Evolutionary conservation across 2,797 vertebrate genomes (phyloP), one percentile per base, ranked within the genome.

Genomic region (Vultur gryphus): DNA sequence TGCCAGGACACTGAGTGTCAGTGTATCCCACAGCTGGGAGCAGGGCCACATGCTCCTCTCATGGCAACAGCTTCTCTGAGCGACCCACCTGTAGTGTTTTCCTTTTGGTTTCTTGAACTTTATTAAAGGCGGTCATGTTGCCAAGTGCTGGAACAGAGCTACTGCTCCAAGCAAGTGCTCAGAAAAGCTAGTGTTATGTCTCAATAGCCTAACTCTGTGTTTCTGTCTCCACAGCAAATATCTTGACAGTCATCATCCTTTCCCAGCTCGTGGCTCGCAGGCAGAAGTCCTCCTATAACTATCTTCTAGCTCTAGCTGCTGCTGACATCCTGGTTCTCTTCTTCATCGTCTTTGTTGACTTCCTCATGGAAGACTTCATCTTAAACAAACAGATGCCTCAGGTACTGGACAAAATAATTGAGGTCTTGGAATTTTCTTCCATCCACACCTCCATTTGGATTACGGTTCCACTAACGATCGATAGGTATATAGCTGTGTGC

Each of bases 391-490:
- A 99, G 48, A 98, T 99, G 97, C 99, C 99, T 46, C 98, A 97
- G 5, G 98, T 98, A 12, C 96, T 99, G 46, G 98, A 99, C 97
- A 99, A 98, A 76, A 97, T 99, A 4, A 98, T 99, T 31, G 99
- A 99, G 96, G 99, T 99, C 8, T 93, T 99, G 97, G 99, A 99
- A 87, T 99, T 99, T 97, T 99, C 99, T 37, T 99, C 99, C 95
- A 99, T 99, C 95, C 99, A 99, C 97, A 99, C 99, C 7, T 99
- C 99, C 87, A 99, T 99, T 67, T 99, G 99, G 99, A 99, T 99
- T 95, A 99, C 99, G 0, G 99, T 99, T 7, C 99, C 99, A 0
- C 97, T 99, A 52, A 99, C 99, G 8, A 98, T 99, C 0, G 99
- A 99, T 89, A 98, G 99, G 41, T 99, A 99, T 90, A 99, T 99